Percentiles rank a stretch among this genome's conserved stretches.
These are phyloP conservation scores for Coregonus ussuriensis DNA, from an alignment of 2,797 vertebrate species.

Conservation along the genomic window DNA sequence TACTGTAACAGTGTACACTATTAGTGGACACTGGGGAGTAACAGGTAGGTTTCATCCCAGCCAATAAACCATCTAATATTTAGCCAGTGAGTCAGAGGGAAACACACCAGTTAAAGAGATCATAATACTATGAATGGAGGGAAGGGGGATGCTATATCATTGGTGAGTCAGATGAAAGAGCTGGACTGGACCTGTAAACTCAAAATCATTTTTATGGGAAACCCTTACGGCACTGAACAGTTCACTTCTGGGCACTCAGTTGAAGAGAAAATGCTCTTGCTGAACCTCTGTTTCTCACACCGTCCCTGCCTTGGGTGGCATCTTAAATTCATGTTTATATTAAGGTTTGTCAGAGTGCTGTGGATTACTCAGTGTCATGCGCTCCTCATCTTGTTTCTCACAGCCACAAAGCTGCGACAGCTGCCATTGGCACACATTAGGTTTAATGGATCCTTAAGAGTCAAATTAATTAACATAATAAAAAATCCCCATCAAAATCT, in stretches of 20 bases:
- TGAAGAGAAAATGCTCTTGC: not conserved
- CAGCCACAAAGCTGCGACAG: constrained; percentile 41
- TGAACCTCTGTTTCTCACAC: not conserved
- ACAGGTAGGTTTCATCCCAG: not conserved
- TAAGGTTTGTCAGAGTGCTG: constrained; percentile 3
- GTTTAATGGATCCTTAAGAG: not conserved
- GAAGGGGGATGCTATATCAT: not conserved
- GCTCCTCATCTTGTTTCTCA: constrained; percentile 51
- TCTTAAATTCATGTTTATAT: constrained; percentile 9
- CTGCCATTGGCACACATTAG: constrained; percentile 40
- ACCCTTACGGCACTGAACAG: too few relatives aligned
- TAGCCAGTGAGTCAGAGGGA: constrained; percentile 10
- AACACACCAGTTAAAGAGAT: constrained; percentile 27
- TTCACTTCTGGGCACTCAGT: constrained; percentile 1
- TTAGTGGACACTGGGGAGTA: not conserved
- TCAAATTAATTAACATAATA: too few relatives aligned
- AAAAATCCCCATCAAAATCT: too few relatives aligned
- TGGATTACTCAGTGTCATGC: constrained; percentile 1
- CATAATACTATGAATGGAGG: constrained; percentile 18
- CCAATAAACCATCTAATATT: constrained; percentile 5
- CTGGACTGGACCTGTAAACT: not conserved
- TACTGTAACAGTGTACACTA: not conserved
- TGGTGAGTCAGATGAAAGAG: not conserved
- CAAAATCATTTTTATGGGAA: not conserved
- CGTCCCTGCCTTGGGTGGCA: constrained; percentile 19